These are phyloP conservation scores for Vandiemenella viatica DNA, from an alignment of 2,888 invertebrate genomes.

Conservation along the genomic window DNA sequence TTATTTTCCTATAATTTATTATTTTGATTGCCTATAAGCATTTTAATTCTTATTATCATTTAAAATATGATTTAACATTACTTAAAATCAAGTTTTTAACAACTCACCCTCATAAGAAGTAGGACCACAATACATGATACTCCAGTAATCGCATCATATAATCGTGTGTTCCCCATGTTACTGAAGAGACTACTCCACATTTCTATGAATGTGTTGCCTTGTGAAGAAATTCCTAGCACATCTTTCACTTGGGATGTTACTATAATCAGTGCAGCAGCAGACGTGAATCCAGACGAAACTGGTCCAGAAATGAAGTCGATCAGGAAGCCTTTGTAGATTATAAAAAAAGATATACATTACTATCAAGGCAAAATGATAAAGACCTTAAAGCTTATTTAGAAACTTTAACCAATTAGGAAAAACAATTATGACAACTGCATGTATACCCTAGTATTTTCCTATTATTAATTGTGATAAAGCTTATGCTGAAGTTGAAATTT, in stretches of 20 bases:
- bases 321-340: slow-evolving; percentile 63
- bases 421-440: neutral
- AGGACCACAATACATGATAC: slow-evolving; percentile 56
- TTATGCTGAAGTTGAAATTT: too few relatives aligned
- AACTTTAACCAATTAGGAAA: neutral
- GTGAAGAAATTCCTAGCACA: slow-evolving; percentile 54
- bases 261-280: slow-evolving; percentile 77
- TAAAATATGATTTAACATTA: too few relatives aligned
- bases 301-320: slow-evolving; percentile 83
- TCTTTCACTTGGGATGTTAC: slow-evolving; percentile 80
- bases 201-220: slow-evolving; percentile 60
- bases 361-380: neutral
- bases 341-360: too few relatives aligned
- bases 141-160: slow-evolving; percentile 64
- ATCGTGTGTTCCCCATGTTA: slow-evolving; percentile 46
- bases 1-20: too few relatives aligned
- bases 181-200: slow-evolving; percentile 58
- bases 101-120: slow-evolving; percentile 59
- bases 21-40: too few relatives aligned
- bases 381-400: slow-evolving; percentile 3
- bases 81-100: too few relatives aligned
- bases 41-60: too few relatives aligned
- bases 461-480: too few relatives aligned
- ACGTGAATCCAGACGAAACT: slow-evolving; percentile 78
- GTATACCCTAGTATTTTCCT: too few relatives aligned